A percentile compares a stretch with the other conserved stretches of the same genome.
phyloP scores from a whole-genome alignment of 2,113 vertebrate genomes.

The Dasyurus viverrinus region DNA sequence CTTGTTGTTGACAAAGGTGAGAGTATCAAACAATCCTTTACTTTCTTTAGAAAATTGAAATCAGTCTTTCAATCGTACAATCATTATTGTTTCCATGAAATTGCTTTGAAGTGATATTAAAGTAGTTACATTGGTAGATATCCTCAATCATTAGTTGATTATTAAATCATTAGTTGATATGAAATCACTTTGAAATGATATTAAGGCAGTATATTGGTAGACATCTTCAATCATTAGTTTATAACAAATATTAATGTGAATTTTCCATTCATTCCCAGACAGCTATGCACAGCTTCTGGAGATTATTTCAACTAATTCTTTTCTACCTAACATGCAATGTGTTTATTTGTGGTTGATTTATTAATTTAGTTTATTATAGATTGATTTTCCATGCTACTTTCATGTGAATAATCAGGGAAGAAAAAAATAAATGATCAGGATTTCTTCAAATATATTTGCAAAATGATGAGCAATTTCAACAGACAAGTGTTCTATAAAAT shows the following conservation, averaged over 20 bases:
- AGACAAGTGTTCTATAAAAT: slow-evolving; percentile 49
- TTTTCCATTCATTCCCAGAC: slow-evolving; percentile 47
- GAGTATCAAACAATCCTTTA: background rate
- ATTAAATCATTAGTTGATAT: background rate
- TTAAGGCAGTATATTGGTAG: slow-evolving; percentile 23
- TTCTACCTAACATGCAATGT: slow-evolving; percentile 37
- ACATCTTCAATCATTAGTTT: slow-evolving; percentile 7
- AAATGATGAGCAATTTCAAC: slow-evolving; percentile 60
- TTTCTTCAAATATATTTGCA: slow-evolving; percentile 62
- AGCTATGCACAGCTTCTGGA: background rate
- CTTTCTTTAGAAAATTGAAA: slow-evolving; percentile 27
- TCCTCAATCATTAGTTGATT: background rate
- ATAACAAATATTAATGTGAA: slow-evolving; percentile 50
- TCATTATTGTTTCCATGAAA: slow-evolving; percentile 54
- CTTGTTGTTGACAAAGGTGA: background rate
- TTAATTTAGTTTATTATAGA: slow-evolving; percentile 71
- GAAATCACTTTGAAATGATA: slow-evolving; percentile 46
- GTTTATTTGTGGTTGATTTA: slow-evolving; percentile 35
- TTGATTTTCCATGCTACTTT: slow-evolving; percentile 62
- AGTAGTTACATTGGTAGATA: background rate
- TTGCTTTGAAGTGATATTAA: slow-evolving; percentile 42
- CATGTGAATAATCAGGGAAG: slow-evolving; percentile 59
- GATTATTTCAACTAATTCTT: slow-evolving; percentile 48
- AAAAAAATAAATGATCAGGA: slow-evolving; percentile 54
- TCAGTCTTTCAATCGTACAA: background rate